Conservation (phyloP, 2,888 invertebrate species). For the Mythimna impura region DNA sequence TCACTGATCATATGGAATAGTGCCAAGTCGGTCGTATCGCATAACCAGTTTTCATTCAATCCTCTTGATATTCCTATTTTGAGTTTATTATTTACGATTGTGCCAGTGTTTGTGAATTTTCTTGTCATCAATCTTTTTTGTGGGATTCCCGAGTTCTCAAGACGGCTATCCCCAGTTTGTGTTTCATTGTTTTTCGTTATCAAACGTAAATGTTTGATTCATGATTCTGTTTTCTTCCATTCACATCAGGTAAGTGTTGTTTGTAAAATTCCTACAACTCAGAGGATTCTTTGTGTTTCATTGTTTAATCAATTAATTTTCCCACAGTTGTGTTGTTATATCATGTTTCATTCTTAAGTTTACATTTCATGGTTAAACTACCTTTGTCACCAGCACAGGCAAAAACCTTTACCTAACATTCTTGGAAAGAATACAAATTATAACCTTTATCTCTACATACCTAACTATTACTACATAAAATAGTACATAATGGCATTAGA, state of each 20-base stretch:
- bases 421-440: slow-evolving; percentile 18
- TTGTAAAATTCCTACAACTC: slow-evolving; percentile 30
- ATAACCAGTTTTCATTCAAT: slow-evolving; percentile 67
- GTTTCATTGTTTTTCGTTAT: slow-evolving; percentile 14
- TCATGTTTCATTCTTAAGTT: slow-evolving; percentile 29
- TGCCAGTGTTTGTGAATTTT: slow-evolving; percentile 40
- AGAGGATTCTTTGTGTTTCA: slow-evolving; percentile 8
- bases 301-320: slow-evolving; percentile 38
- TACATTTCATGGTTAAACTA: slow-evolving; percentile 11
- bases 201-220: slow-evolving; percentile 14
- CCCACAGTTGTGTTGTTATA: slow-evolving; percentile 44
- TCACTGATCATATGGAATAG: slow-evolving; percentile 78
- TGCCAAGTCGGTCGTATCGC: slow-evolving; percentile 85
- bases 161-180: not conserved
- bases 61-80: slow-evolving; percentile 57
- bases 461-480: not conserved
- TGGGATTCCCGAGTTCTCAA: slow-evolving; percentile 13
- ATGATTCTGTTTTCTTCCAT: slow-evolving; percentile 4
- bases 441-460: not conserved
- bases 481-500: not conserved
- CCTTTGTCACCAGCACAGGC: slow-evolving; percentile 18
- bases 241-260: slow-evolving; percentile 45
- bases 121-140: slow-evolving; percentile 15
- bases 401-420: not conserved
- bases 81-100: slow-evolving; percentile 53